phyloP scores from a whole-genome alignment of 2,797 vertebrate species.

The Carcharodon carcharias region DNA sequence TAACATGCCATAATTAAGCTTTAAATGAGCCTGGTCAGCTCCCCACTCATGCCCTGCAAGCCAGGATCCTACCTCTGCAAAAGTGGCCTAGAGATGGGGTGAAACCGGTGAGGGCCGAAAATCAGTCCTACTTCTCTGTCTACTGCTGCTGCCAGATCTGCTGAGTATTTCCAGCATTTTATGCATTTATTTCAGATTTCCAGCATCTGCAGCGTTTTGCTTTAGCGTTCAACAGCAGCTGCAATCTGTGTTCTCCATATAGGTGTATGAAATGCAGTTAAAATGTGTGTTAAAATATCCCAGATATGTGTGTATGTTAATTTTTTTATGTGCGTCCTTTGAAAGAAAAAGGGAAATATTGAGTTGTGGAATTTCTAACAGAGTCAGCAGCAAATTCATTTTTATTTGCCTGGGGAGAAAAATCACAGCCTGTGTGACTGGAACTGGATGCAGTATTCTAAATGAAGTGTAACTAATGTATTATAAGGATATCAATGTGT shows the following conservation, averaged over 20 bases:
- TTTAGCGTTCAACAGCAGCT: background rate
- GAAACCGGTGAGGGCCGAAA: background rate
- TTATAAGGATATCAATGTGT: background rate
- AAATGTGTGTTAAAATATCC: background rate
- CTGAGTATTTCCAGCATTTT: background rate
- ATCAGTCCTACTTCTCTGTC: background rate
- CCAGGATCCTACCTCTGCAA: background rate
- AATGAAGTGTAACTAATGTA: background rate
- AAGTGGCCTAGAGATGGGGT: too few species aligned
- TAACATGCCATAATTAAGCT: background rate
- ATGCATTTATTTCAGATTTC: background rate
- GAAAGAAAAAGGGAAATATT: background rate
- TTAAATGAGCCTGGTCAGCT: background rate
- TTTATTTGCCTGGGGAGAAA: background rate
- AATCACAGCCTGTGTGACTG: background rate
- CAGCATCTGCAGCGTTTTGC: background rate
- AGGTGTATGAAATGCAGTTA: background rate
- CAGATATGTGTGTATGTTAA: background rate
- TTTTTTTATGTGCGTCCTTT: background rate
- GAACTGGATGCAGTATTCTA: background rate
- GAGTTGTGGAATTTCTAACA: background rate
- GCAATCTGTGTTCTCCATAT: background rate
- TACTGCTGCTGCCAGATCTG: background rate
- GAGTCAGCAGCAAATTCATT: background rate
- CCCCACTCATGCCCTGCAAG: too few species aligned